Evolutionary conservation across 1,140 invertebrate species (phyloP).

Genomic region (Zaprionus inermis): DNA sequence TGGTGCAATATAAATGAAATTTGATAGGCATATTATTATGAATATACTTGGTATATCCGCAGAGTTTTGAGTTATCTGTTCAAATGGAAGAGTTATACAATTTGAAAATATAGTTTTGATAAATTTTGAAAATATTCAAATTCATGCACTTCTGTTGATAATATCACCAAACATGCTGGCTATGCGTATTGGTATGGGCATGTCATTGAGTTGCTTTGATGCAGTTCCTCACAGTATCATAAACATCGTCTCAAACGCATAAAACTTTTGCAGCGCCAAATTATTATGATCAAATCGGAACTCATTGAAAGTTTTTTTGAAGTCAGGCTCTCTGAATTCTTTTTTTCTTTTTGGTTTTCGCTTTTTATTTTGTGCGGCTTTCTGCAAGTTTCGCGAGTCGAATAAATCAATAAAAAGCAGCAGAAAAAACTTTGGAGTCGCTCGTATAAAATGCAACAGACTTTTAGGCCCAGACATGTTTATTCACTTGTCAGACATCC

Average conservation of each 20-base stretch:
- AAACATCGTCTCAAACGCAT: neutral
- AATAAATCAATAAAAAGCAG: conserved; percentile 57
- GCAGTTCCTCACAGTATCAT: neutral
- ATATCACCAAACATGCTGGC: too few species aligned
- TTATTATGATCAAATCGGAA: neutral
- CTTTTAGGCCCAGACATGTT: conserved; percentile 79
- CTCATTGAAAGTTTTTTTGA: neutral
- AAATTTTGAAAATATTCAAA: too few species aligned
- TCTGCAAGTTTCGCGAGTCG: neutral
- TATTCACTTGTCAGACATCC: conserved; percentile 74
- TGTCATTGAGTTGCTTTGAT: neutral
- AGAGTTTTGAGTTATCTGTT: neutral
- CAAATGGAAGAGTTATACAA: neutral
- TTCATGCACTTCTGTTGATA: too few species aligned
- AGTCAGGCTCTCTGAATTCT: neutral
- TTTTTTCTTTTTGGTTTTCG: neutral
- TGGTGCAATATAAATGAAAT: neutral
- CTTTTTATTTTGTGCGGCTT: neutral
- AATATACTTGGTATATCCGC: neutral
- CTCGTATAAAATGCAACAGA: conserved; percentile 67
- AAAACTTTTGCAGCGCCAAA: neutral
- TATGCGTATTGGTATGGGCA: neutral
- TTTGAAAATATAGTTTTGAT: too few species aligned
- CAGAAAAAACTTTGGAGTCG: conserved; percentile 14
- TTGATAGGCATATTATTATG: neutral